phyloP scores from a whole-genome alignment of 2,113 vertebrate genomes.

The Ciconia maguari region DNA sequence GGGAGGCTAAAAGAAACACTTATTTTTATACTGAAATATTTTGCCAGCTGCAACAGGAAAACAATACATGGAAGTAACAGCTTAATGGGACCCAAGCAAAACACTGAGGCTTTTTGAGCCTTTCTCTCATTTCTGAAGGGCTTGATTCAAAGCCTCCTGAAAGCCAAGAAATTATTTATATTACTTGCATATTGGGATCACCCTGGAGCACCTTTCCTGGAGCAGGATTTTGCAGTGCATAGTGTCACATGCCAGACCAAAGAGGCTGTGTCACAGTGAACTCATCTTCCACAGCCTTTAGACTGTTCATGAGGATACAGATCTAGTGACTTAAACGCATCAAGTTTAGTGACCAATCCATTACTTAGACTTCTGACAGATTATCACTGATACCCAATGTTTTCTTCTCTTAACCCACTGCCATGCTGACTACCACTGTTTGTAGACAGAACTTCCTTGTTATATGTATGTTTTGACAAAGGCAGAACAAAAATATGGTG shows the following conservation, averaged over 20 bases:
- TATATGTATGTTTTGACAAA: background rate
- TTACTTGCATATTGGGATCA: background rate
- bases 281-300: background rate
- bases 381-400: background rate
- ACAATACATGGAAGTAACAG: slow-evolving; percentile 22
- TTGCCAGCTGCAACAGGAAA: background rate
- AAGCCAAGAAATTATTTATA: background rate
- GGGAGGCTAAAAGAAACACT: background rate
- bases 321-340: background rate
- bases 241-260: background rate
- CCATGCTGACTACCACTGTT: background rate
- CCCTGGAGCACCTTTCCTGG: background rate
- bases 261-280: background rate
- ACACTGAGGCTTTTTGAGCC: background rate
- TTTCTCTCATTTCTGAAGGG: background rate
- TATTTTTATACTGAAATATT: background rate
- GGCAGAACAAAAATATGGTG: background rate
- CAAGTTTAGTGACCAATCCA: background rate
- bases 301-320: rapidly evolving
- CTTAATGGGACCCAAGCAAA: background rate
- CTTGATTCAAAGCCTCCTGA: background rate
- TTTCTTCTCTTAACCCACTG: background rate
- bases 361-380: background rate
- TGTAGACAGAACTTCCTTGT: background rate
- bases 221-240: background rate